These are phyloP conservation scores for Aphidius ervi DNA, from an alignment of 1,140 invertebrate genomes.

Conservation along the genomic window DNA sequence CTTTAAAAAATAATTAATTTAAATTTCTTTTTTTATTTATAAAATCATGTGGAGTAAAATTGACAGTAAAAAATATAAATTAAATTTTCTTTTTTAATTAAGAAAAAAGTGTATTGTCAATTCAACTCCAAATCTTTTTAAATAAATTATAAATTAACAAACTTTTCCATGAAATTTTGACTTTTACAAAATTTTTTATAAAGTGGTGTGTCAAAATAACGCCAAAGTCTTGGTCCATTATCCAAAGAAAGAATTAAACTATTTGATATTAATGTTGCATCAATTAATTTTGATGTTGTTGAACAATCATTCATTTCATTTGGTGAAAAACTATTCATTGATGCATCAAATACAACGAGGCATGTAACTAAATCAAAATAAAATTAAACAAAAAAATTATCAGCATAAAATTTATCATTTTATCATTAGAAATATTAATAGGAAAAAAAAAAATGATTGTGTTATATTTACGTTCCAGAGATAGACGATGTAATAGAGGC, in stretches of 20 bases:
- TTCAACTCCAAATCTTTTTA: too few relatives aligned
- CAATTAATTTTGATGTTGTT: conserved; percentile 64
- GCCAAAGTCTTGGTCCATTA: conserved; percentile 71
- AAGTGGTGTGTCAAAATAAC: conserved; percentile 65
- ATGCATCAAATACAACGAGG: conserved; percentile 63
- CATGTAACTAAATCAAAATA: conserved; percentile 62
- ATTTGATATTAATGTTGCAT: conserved; percentile 69
- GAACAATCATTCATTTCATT: conserved; percentile 59
- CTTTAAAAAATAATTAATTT: conserved; percentile 45
- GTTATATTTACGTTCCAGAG: conserved; percentile 70
- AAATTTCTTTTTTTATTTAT: too few relatives aligned
- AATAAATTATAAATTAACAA: conserved; percentile 30
- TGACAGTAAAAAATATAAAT: too few relatives aligned
- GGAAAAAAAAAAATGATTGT: conserved; percentile 19
- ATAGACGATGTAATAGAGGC: conserved; percentile 66
- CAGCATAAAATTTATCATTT: not conserved
- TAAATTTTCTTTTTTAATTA: too few relatives aligned
- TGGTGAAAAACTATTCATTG: conserved; percentile 61
- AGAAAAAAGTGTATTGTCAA: too few relatives aligned
- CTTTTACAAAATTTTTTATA: conserved; percentile 68
- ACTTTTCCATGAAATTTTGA: conserved; percentile 74
- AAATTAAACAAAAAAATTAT: not conserved
- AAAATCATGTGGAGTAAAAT: too few relatives aligned
- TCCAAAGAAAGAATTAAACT: conserved; percentile 69
- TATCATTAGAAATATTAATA: not conserved